A percentile compares a stretch with the other conserved stretches of the same genome.
Conservation (phyloP, 2,113 vertebrate genomes). For the Spermophilus dauricus region DNA sequence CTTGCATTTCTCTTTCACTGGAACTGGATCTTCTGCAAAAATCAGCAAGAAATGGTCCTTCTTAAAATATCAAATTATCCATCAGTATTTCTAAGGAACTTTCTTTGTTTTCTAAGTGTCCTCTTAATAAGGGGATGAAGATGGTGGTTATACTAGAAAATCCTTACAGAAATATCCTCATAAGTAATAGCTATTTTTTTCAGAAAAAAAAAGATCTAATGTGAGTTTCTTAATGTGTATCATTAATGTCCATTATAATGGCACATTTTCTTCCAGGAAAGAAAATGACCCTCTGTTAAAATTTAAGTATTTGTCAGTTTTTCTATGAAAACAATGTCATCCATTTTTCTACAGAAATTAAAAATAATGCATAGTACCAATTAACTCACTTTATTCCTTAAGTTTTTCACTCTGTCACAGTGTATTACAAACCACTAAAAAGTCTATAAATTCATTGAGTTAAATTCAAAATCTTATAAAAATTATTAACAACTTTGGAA, state of each 20-base stretch:
- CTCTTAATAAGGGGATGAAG: not conserved
- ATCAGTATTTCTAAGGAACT: not conserved
- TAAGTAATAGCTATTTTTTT: conserved; percentile 12
- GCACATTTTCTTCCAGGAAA: not conserved
- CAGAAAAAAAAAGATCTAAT: not conserved
- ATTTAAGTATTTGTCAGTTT: not conserved
- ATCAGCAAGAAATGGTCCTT: not conserved
- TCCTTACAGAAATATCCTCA: not conserved
- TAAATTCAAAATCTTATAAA: not conserved
- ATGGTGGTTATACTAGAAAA: not conserved
- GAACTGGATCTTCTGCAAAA: conserved; percentile 48
- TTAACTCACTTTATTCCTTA: not conserved
- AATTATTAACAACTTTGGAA: not conserved
- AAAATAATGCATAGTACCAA: not conserved
- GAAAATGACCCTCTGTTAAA: not conserved
- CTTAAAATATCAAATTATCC: not conserved
- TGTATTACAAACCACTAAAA: not conserved
- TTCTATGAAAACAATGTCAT: not conserved
- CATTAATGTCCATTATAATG: conserved; percentile 33
- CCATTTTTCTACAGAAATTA: conserved; percentile 1
- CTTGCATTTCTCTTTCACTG: conserved; percentile 61
- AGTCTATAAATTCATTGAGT: not conserved
- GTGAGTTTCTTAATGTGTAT: not conserved
- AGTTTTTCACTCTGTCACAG: not conserved
- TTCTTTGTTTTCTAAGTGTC: not conserved